Percentiles rank a stretch among this genome's conserved stretches.
Conservation (phyloP, 1,140 invertebrate species). For the Zaprionus taronus region DNA sequence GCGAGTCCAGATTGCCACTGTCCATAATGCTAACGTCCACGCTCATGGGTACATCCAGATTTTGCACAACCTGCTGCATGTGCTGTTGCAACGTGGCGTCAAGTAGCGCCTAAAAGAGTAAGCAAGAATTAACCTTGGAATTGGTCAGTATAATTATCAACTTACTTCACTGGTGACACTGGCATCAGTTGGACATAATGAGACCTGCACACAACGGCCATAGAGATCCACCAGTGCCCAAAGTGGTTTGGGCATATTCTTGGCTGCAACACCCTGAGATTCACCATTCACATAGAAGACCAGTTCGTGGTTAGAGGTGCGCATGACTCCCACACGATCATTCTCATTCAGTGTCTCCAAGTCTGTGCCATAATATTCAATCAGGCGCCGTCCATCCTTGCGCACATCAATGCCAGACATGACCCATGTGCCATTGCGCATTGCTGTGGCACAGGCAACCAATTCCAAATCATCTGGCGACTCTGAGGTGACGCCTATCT, state of each 20-base stretch:
- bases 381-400: slow-evolving; percentile 91
- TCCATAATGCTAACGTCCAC: slow-evolving; percentile 68
- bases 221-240: slow-evolving; percentile 96
- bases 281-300: slow-evolving; percentile 95
- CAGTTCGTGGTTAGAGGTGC: slow-evolving; percentile 92
- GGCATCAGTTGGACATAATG: slow-evolving; percentile 85
- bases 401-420: slow-evolving; percentile 94
- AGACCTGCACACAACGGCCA: slow-evolving; percentile 96
- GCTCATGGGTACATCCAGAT: slow-evolving; percentile 80
- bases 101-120: slow-evolving; percentile 27
- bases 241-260: slow-evolving; percentile 90
- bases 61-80: slow-evolving; percentile 77
- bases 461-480: slow-evolving; percentile 93
- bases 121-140: neutral
- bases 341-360: slow-evolving; percentile 93
- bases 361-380: slow-evolving; percentile 94
- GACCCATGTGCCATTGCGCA: slow-evolving; percentile 94
- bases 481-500: slow-evolving; percentile 95
- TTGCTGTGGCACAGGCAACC: slow-evolving; percentile 92
- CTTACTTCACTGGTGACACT: slow-evolving; percentile 52
- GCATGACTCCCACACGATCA: slow-evolving; percentile 93
- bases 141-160: neutral
- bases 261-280: slow-evolving; percentile 93
- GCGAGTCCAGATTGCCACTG: slow-evolving; percentile 41
- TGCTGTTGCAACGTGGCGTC: slow-evolving; percentile 65